These are phyloP conservation scores for Dendroctonus ponderosae DNA, from an alignment of 1,140 invertebrate species.

Conservation along the genomic window DNA sequence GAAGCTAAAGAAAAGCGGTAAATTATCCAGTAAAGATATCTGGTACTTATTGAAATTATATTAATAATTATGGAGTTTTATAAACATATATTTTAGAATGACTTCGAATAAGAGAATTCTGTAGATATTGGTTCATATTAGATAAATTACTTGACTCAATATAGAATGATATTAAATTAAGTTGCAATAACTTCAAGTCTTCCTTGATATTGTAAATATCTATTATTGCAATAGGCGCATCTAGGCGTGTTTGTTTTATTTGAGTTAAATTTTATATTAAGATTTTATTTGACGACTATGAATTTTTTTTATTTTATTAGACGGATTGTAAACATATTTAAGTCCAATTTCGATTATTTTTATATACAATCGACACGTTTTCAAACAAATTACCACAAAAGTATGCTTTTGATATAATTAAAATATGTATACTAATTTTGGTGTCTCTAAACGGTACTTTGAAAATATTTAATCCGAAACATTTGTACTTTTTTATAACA, in stretches of 20 bases:
- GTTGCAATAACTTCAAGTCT: conserved; percentile 4
- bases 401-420: too few species aligned
- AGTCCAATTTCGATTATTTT: background rate
- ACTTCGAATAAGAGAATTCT: conserved; percentile 5
- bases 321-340: background rate
- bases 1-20: conserved; percentile 32
- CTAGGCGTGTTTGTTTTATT: conserved; percentile 20
- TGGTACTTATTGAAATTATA: background rate
- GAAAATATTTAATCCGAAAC: too few species aligned
- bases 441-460: too few species aligned
- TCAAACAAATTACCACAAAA: too few species aligned
- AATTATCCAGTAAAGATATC: background rate
- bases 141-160: background rate
- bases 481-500: too few species aligned
- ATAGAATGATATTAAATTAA: conserved; percentile 7
- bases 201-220: conserved; percentile 1
- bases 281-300: conserved; percentile 12
- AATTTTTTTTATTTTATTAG: conserved; percentile 3
- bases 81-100: background rate
- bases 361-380: background rate
- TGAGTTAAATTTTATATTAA: conserved; percentile 23
- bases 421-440: too few species aligned
- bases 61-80: background rate
- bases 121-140: too few species aligned
- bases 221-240: conserved; percentile 8